These are phyloP conservation scores for Sitobion miscanthi DNA, from an alignment of 1,140 invertebrate species.

Conservation along the genomic window DNA sequence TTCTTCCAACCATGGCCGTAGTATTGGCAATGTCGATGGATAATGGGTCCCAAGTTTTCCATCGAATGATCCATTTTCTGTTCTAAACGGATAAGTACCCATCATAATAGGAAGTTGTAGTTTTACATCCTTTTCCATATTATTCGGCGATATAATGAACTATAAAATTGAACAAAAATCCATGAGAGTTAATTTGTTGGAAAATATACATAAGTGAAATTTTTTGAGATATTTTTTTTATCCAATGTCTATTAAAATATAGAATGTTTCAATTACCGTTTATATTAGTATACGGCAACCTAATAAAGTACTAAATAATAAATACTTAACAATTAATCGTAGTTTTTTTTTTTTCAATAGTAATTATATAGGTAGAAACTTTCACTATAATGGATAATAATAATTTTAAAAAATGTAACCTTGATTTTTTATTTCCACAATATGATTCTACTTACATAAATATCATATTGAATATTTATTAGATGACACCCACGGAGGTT, in stretches of 20 bases:
- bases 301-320: no score
- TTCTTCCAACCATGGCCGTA: slow-evolving; percentile 86
- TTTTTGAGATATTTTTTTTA: no score
- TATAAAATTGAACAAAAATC: slow-evolving; percentile 64
- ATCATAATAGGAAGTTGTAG: slow-evolving; percentile 90
- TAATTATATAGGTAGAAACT: neutral
- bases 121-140: slow-evolving; percentile 89
- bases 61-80: slow-evolving; percentile 67
- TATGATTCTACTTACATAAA: slow-evolving; percentile 78
- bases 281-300: no score
- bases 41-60: slow-evolving; percentile 82
- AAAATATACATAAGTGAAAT: no score
- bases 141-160: slow-evolving; percentile 91
- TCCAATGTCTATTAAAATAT: no score
- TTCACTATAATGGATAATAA: neutral
- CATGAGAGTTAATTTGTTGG: neutral
- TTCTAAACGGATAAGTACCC: slow-evolving; percentile 88
- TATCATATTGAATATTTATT: slow-evolving; percentile 92
- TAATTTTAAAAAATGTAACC: neutral
- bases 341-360: no score
- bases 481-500: slow-evolving; percentile 94
- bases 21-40: slow-evolving; percentile 89
- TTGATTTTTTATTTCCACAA: neutral
- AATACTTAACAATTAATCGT: no score
- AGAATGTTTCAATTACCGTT: no score